These are phyloP conservation scores for Amazonetta brasiliensis DNA, from an alignment of 2,797 vertebrate genomes.

Conservation along the genomic window DNA sequence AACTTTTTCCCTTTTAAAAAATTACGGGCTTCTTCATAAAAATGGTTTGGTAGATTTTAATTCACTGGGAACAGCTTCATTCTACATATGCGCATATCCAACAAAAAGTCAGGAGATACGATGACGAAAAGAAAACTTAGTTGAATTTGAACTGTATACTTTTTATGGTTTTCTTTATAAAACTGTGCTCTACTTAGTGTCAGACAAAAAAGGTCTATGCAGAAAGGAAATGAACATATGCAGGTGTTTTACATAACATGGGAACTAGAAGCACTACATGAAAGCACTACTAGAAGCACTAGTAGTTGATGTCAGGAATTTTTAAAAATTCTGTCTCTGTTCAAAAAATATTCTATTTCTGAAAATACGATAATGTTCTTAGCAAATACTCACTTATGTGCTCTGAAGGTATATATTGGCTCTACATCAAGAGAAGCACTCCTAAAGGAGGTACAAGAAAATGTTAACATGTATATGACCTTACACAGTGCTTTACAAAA, in stretches of 20 bases:
- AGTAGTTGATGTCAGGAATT: neutral
- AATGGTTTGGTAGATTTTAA: neutral
- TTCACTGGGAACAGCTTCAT: neutral
- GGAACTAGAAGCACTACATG: neutral
- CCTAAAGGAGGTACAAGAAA: constrained; percentile 80
- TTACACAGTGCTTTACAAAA: neutral
- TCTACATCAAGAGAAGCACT: constrained; percentile 96
- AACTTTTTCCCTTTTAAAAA: neutral
- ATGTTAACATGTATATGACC: neutral
- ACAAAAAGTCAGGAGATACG: neutral
- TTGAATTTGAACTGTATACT: neutral
- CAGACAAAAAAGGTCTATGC: neutral
- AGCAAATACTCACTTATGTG: constrained; percentile 88
- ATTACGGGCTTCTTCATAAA: neutral
- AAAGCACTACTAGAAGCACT: neutral
- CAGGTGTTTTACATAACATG: neutral
- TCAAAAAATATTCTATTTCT: neutral
- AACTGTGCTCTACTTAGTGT: neutral
- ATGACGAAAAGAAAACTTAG: neutral
- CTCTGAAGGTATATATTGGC: constrained; percentile 98
- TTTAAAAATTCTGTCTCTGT: neutral
- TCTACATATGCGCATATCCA: neutral
- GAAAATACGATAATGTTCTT: neutral
- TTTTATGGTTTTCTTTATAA: neutral
- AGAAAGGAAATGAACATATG: neutral